Base-by-base conservation (phyloP, 2,888 invertebrate species). In the Pteria penguin region DNA sequence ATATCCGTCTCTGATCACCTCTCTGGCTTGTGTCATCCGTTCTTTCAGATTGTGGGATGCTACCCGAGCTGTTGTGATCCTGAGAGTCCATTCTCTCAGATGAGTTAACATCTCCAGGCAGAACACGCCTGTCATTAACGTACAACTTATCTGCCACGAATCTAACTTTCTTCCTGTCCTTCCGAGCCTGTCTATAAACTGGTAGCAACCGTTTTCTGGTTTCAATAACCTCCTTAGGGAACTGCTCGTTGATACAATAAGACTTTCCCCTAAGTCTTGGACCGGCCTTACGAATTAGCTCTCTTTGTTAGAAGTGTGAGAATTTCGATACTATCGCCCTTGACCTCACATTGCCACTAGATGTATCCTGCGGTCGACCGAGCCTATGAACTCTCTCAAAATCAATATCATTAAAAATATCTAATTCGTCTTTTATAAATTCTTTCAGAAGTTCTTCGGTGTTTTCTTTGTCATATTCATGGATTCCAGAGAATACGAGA, bases 311-410 rank as follows among this genome's bases (percentile, higher is more conserved):
- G 27, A 26, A 60, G 4, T 24, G 27, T 2, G 60, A 60, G 26
- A 60, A 60, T 18, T 60, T 60, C 2, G 27, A 24, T 3, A 60
- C 60, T 26, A 26, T 60, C 2, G 60, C 24, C 18, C 60, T 22
- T 5, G 60, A 27, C 26, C 27, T 60, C 5, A 14, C 8, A 36
- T 36, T 14, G 8, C 45, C 45, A 14, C 14, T 14, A 11, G 5
- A 36, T 11, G 22, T 26, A n/a, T 57, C 24, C 24, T 57, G 60
- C 18, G 22, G 60, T 5, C 4, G 5, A 26, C 60, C 60, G 24
- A 60, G 22, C 27, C 60, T 11, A 26, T 60, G 60, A 14, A 60
- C 60, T 14, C 60, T n/a, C 27, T 60, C 27, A 60, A 60, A 55
- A 24, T n/a, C 22, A 4, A 26, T 60, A 18, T 60, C 26, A 5